A percentile compares a stretch with the other conserved stretches of the same genome.
Conservation (phyloP, 2,888 invertebrate species). For the Cheilosia vernalis region DNA sequence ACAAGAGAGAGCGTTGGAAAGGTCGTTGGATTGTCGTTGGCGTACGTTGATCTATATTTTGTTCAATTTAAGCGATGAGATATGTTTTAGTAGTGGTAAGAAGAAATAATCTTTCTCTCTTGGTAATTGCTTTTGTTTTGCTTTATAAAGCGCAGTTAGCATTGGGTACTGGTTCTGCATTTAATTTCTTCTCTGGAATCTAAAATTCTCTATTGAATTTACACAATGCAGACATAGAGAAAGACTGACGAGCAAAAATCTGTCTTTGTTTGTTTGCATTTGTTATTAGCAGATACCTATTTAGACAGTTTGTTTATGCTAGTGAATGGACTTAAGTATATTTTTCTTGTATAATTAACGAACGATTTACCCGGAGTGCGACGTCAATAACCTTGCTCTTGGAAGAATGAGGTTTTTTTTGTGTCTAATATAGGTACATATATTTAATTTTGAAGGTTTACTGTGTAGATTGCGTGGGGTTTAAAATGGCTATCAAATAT, state of each 20-base stretch:
- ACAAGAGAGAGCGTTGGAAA: constrained; percentile 27
- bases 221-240: neutral
- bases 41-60: constrained; percentile 7
- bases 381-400: constrained; percentile 59
- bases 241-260: neutral
- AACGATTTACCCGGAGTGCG: constrained; percentile 9
- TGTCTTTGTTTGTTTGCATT: constrained; percentile 13
- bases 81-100: constrained; percentile 20
- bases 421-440: constrained; percentile 5
- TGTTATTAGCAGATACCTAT: constrained; percentile 23
- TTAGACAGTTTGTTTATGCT: constrained; percentile 31
- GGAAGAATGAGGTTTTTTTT: constrained; percentile 3
- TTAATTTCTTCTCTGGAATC: constrained; percentile 6
- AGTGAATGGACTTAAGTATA: constrained; percentile 40
- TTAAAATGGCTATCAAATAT: constrained; percentile 19
- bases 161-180: neutral
- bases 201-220: constrained; percentile 36
- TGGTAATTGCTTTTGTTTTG: neutral
- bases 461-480: constrained; percentile 29
- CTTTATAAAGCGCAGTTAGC: constrained; percentile 1
- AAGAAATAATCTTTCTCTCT: neutral
- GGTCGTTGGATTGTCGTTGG: constrained; percentile 55
- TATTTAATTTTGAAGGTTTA: constrained; percentile 38
- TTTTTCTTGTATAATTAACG: neutral
- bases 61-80: constrained; percentile 31